Base-by-base conservation (phyloP, 2,888 invertebrate species). In the Tigriopus californicus region DNA sequence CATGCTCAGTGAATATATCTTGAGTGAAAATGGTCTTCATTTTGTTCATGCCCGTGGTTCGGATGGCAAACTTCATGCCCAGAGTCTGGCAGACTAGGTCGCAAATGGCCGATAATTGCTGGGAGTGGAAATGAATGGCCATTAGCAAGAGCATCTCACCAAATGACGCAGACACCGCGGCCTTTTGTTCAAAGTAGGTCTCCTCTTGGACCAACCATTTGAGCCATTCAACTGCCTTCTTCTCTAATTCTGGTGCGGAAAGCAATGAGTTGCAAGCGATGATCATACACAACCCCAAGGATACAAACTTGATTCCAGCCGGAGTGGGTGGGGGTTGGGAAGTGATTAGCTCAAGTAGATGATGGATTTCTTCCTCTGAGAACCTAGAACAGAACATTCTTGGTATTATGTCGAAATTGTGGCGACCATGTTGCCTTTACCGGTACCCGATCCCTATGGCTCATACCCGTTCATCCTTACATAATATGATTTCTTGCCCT, bases 121-220 rank as follows among this genome's bases (percentile, higher is more conserved):
- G 91, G 65, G 90, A 87, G 70, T 95, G 95, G 70, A 95, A 95
- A 71, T 95, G 94, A 64, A 95, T 92, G 0, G 95, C 95, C 77
- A 95, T 86, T 61, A 97, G 73, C 0, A 95, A 79, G 57, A 97
- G 73, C 88, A 95, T 90, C 74, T 95, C 94, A 1, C 89, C 1
- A 91, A 90, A 13, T 67, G 66, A 15, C 48, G 47, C 25, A 2
- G 57, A 42, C 25, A 25, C 15, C 44, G 22, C 60, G 40, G 64
- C 48, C 61, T 70, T 79, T 74, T 81, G 82, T 72, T 86, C 85
- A 68, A 89, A 86, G 69, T 88, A 87, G 1, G 85, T 84, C 71
- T 90, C 89, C 70, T 89, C 89, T 65, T 82, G 81, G 0, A 89
- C 88, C 1, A 95, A 76, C 89, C 91, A 92, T 66, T 87, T 85